phyloP scores from a whole-genome alignment of 2,888 invertebrate species.

The Thyatira batis region DNA sequence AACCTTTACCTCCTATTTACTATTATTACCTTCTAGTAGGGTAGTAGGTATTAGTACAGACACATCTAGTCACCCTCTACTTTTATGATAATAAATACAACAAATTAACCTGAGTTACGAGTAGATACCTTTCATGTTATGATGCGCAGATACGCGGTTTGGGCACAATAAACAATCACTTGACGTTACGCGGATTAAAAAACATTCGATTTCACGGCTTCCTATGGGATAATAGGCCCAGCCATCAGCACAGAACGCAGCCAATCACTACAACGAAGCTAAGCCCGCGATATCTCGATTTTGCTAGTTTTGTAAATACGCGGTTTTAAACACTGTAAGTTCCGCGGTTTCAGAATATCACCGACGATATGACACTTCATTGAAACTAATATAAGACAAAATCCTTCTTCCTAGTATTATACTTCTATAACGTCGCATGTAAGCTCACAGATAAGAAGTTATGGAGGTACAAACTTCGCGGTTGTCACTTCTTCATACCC shows the following conservation, averaged over 20 bases:
- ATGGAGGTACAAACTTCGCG: neutral
- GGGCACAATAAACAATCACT: slow-evolving; percentile 14
- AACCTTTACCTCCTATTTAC: slow-evolving; percentile 6
- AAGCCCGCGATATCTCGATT: slow-evolving; percentile 8
- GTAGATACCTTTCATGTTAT: slow-evolving; percentile 15
- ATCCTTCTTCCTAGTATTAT: neutral
- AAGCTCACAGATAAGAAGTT: neutral
- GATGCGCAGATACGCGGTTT: slow-evolving; percentile 14
- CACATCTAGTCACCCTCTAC: slow-evolving; percentile 6
- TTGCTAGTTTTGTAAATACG: slow-evolving; percentile 8
- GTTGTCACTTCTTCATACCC: neutral
- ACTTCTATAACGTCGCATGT: neutral
- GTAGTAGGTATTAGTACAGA: slow-evolving; percentile 5
- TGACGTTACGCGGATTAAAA: slow-evolving; percentile 12
- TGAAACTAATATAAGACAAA: neutral
- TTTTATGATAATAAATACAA: slow-evolving; percentile 11
- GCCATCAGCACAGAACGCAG: slow-evolving; percentile 13
- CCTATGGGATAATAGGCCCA: slow-evolving; percentile 11
- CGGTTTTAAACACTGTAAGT: slow-evolving; percentile 6
- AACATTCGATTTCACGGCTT: slow-evolving; percentile 12
- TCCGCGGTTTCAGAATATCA: slow-evolving; percentile 14
- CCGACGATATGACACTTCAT: no score
- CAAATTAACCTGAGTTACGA: slow-evolving; percentile 11
- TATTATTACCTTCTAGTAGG: slow-evolving; percentile 7
- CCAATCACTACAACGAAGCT: slow-evolving; percentile 10